Evolutionary conservation across 2,113 vertebrate species (phyloP).

Genomic region (Arenaria interpres): DNA sequence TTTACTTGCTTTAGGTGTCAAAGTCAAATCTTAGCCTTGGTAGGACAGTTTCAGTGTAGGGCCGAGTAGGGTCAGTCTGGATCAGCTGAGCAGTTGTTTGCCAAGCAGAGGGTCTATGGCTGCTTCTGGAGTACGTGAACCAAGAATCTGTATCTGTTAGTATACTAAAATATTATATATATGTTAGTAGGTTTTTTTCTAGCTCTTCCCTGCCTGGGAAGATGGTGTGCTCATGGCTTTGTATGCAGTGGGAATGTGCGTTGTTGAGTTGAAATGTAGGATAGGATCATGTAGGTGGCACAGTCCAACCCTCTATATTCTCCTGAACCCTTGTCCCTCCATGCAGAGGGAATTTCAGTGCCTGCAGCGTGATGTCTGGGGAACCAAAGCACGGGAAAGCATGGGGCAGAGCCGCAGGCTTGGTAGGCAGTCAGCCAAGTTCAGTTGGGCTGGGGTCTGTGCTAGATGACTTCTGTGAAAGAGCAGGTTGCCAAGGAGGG

Average conservation of each 20-base stretch:
- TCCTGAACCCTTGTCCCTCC: not conserved
- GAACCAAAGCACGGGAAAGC: not conserved
- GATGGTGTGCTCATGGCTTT: rapidly evolving
- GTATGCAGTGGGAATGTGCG: rapidly evolving
- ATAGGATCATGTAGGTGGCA: not conserved
- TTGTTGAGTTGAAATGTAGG: not conserved
- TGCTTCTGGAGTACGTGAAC: not conserved
- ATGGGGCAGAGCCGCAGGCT: rapidly evolving
- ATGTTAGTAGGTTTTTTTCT: not conserved
- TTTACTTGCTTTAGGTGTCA: not conserved
- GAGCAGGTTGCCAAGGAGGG: not conserved
- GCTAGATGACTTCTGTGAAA: not conserved
- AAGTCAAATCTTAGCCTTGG: not conserved
- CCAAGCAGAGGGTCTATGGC: not conserved
- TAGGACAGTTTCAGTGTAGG: not conserved
- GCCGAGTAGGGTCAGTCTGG: not conserved
- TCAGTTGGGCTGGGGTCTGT: not conserved
- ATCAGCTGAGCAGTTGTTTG: not conserved
- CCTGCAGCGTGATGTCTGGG: no score
- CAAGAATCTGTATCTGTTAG: not conserved
- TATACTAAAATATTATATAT: not conserved
- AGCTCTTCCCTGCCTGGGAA: not conserved
- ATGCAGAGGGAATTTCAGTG: not conserved
- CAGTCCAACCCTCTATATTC: rapidly evolving
- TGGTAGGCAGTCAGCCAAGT: not conserved